Percentiles rank a stretch among this genome's conserved stretches.
Evolutionary conservation across 23 tunicate species (phyloP).

Genomic region (Clavelina lepadiformis): DNA sequence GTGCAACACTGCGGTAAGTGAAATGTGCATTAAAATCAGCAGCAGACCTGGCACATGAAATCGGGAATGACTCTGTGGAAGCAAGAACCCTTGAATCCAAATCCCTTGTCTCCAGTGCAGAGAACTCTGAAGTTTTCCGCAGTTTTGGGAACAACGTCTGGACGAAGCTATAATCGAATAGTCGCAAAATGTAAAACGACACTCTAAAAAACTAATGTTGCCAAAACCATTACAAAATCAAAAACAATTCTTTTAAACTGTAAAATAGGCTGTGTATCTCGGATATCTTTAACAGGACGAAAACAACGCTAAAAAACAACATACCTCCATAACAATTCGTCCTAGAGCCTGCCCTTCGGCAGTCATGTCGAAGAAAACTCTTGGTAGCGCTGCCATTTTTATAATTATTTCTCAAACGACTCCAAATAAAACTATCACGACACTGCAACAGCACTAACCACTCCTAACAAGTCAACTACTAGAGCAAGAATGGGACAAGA

Average conservation of each 20-base stretch:
- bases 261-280: too few relatives aligned
- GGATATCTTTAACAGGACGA: too few relatives aligned
- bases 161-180: slow-evolving; percentile 37
- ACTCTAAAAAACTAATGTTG: too few relatives aligned
- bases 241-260: too few relatives aligned
- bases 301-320: neutral
- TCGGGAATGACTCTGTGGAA: slow-evolving; percentile 93
- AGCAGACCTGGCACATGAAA: slow-evolving; percentile 92
- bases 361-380: neutral
- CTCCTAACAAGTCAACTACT: too few relatives aligned
- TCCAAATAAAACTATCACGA: too few relatives aligned
- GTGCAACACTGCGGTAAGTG: neutral
- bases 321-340: neutral
- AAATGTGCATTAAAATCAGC: neutral
- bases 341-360: neutral
- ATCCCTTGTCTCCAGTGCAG: slow-evolving; percentile 93
- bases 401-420: too few relatives aligned
- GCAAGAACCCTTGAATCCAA: slow-evolving; percentile 58
- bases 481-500: too few relatives aligned
- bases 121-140: slow-evolving; percentile 92
- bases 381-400: too few relatives aligned
- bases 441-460: too few relatives aligned
- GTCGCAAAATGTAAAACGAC: too few relatives aligned
- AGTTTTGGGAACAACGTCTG: slow-evolving; percentile 95
- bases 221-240: too few relatives aligned